These are phyloP conservation scores for Saccopteryx bilineata DNA, from an alignment of 2,113 vertebrate genomes.

Conservation along the genomic window DNA sequence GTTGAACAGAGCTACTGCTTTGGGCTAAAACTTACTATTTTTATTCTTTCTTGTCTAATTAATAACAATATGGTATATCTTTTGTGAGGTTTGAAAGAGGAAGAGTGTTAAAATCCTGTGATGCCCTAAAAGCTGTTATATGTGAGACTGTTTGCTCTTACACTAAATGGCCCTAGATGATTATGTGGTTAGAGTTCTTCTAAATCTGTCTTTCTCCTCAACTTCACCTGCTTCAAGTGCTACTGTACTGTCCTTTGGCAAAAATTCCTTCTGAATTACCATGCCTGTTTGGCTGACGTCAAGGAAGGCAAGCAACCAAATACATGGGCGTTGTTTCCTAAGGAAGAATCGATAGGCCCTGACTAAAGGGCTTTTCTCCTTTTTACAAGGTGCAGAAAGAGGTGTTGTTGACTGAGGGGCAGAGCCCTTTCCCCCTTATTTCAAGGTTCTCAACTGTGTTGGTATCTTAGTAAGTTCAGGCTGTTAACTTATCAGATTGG, in stretches of 20 bases:
- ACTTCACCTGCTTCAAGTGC: neutral
- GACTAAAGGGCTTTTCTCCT: neutral
- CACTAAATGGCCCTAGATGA: neutral
- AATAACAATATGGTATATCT: neutral
- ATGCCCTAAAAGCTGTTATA: neutral
- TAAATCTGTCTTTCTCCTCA: neutral
- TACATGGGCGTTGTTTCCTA: neutral
- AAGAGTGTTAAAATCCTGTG: neutral
- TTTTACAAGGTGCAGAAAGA: neutral
- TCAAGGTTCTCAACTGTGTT: neutral
- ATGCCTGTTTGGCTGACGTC: neutral
- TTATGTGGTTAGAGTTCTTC: neutral
- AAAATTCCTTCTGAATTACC: neutral
- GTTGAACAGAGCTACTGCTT: neutral
- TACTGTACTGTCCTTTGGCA: neutral
- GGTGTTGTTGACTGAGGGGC: neutral
- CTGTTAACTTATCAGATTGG: neutral
- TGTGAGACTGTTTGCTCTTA: neutral
- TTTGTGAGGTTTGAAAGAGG: neutral
- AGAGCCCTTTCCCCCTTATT: neutral
- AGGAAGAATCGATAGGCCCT: neutral
- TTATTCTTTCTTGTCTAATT: neutral
- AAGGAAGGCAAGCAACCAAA: neutral
- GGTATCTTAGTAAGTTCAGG: neutral
- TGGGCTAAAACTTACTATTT: neutral